Percentiles rank a stretch among this genome's conserved stretches.
Conservation (phyloP, 2,888 invertebrate species). For the Adela reaumurella region DNA sequence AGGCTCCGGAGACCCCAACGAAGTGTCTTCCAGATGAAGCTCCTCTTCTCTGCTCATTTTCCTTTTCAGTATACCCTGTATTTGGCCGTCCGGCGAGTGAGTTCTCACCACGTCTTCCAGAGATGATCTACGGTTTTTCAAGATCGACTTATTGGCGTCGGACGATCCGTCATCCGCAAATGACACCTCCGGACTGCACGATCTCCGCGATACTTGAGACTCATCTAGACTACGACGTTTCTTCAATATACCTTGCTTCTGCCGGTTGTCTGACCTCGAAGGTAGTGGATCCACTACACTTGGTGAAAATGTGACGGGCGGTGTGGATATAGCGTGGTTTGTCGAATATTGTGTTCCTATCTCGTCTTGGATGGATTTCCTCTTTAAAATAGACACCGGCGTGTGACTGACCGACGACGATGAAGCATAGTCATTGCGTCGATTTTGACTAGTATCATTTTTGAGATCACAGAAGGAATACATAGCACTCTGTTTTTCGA, state of each 20-base stretch:
- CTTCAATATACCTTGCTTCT: constrained; percentile 76
- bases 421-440: constrained; percentile 35
- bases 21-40: constrained; percentile 56
- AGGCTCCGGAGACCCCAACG: constrained; percentile 63
- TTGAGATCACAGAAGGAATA: constrained; percentile 46
- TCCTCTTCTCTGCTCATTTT: constrained; percentile 64
- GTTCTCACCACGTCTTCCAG: constrained; percentile 66
- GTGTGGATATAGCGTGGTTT: constrained; percentile 54
- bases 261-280: constrained; percentile 47
- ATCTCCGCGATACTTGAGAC: constrained; percentile 65
- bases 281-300: constrained; percentile 67
- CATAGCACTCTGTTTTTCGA: constrained; percentile 54
- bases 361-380: constrained; percentile 60
- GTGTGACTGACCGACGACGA: constrained; percentile 37
- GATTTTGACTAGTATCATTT: constrained; percentile 49
- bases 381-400: constrained; percentile 66
- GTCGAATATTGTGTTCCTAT: constrained; percentile 40
- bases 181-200: constrained; percentile 67
- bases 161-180: constrained; percentile 52
- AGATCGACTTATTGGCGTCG: constrained; percentile 61
- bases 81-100: constrained; percentile 62
- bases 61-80: constrained; percentile 66
- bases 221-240: constrained; percentile 82
- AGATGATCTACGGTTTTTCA: constrained; percentile 68
- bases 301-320: constrained; percentile 78